Evolutionary conservation across 64 coral and sea anemone genomes (phyloP).

Genomic region (Trachythela sp.): DNA sequence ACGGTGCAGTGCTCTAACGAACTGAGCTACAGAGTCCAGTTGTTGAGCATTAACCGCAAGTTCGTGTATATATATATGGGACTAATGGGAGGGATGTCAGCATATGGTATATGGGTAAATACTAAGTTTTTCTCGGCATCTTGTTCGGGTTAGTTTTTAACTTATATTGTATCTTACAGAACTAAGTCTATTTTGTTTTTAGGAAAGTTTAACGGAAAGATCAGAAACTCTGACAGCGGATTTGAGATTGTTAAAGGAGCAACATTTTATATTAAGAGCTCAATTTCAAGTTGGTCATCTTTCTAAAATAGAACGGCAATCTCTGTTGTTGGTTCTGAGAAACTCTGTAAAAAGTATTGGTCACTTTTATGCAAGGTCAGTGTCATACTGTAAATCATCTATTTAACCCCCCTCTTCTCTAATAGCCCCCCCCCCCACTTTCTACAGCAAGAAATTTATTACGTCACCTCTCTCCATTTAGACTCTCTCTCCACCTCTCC

Average conservation of each 20-base stretch:
- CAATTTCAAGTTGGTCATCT: neutral
- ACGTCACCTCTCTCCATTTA: too few relatives aligned
- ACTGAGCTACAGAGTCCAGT: too few relatives aligned
- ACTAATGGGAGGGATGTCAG: too few relatives aligned
- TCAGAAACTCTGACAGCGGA: neutral
- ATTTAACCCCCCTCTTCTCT: too few relatives aligned
- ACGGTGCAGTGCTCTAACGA: too few relatives aligned
- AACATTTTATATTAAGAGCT: neutral
- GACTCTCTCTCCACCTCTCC: too few relatives aligned
- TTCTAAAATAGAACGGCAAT: neutral
- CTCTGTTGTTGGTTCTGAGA: neutral
- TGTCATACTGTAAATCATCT: neutral
- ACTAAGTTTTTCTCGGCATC: neutral
- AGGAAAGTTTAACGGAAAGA: slow-evolving; percentile 10
- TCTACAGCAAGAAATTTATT: too few relatives aligned
- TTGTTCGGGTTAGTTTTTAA: too few relatives aligned
- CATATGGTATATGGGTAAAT: neutral
- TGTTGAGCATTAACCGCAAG: too few relatives aligned
- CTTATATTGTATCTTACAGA: too few relatives aligned
- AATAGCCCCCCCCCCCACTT: too few relatives aligned
- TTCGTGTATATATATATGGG: too few relatives aligned
- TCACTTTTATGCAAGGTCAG: neutral
- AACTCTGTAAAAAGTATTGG: neutral
- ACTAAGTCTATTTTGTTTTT: neutral
- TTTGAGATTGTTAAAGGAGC: slow-evolving; percentile 5